Conservation (phyloP, 1,140 invertebrate genomes). For the Nixonia krombeini region DNA sequence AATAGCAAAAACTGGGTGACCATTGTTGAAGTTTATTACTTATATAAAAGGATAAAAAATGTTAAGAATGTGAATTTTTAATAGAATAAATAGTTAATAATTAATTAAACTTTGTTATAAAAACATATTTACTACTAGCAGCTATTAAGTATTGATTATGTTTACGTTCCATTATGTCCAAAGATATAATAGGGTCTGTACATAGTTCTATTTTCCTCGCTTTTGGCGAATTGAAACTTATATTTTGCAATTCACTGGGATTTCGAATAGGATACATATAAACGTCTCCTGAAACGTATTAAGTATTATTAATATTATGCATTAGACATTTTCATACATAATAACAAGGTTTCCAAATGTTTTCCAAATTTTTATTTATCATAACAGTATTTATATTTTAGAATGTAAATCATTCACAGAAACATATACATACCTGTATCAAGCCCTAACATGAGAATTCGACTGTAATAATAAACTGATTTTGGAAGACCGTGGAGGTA, state of each 20-base stretch:
- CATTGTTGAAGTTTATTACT: no score
- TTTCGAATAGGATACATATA: constrained; percentile 19
- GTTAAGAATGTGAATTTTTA: no score
- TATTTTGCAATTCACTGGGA: background rate
- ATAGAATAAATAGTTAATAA: constrained; percentile 2
- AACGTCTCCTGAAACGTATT: constrained; percentile 22
- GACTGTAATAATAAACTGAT: constrained; percentile 23
- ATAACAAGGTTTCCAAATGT: background rate
- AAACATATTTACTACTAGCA: constrained; percentile 19
- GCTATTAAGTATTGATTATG: constrained; percentile 17
- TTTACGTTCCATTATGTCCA: constrained; percentile 27
- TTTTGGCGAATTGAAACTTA: constrained; percentile 26
- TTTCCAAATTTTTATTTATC: no score
- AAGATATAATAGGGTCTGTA: constrained; percentile 7
- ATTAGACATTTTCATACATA: no score
- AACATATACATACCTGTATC: constrained; percentile 17
- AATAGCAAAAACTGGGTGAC: no score
- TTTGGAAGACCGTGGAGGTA: constrained; percentile 14
- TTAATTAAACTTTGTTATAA: constrained; percentile 11
- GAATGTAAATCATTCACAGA: background rate
- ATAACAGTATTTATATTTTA: no score
- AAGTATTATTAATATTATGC: background rate
- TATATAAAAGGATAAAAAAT: no score
- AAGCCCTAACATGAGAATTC: constrained; percentile 22
- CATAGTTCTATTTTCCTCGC: constrained; percentile 16